phyloP scores from a whole-genome alignment of 2,888 invertebrate genomes.

The Monochamus alternatus region DNA sequence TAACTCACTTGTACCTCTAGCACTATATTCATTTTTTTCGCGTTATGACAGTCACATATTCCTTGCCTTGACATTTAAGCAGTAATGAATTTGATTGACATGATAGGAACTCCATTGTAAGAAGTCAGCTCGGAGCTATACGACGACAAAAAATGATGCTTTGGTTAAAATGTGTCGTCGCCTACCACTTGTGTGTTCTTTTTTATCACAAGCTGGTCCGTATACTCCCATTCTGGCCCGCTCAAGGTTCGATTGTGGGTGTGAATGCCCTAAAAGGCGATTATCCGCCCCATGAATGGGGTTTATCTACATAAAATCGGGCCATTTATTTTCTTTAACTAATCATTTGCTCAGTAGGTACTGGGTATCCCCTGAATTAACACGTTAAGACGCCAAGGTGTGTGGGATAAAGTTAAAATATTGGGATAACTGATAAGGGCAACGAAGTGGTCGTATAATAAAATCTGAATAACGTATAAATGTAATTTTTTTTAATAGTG shows the following conservation, averaged over 20 bases:
- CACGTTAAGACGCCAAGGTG: constrained; percentile 15
- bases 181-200: constrained; percentile 17
- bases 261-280: constrained; percentile 27
- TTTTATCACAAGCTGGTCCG: constrained; percentile 1
- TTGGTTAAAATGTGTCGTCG: constrained; percentile 18
- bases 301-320: constrained; percentile 30
- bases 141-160: background rate
- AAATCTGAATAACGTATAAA: background rate
- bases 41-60: background rate
- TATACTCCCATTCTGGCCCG: background rate
- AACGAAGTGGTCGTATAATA: background rate
- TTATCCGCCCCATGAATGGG: constrained; percentile 27
- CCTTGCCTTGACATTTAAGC: background rate
- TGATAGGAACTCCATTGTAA: background rate
- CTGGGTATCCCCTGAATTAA: background rate
- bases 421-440: too few relatives aligned
- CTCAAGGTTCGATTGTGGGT: constrained; percentile 8
- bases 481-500: too few relatives aligned
- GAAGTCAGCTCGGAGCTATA: background rate
- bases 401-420: background rate
- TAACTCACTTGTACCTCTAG: background rate
- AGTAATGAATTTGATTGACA: background rate
- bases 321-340: background rate
- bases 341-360: background rate
- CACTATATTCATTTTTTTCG: background rate